These are phyloP conservation scores for Labeo catla DNA, from an alignment of 2,113 vertebrate species.

Conservation along the genomic window DNA sequence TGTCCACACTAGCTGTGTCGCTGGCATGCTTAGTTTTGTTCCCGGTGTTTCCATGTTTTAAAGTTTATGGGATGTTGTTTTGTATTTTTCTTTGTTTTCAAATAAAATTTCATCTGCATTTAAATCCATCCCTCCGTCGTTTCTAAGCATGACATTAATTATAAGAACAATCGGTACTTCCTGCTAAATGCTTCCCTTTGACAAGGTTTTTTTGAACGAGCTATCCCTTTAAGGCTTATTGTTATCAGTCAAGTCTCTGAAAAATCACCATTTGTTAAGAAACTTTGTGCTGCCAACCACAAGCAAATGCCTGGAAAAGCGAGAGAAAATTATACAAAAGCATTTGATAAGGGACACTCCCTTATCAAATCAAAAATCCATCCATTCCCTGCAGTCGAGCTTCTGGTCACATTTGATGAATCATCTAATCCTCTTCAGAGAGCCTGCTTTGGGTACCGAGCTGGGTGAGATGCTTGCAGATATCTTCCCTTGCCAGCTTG, in stretches of 20 bases:
- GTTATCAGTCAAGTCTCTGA: constrained; percentile 4
- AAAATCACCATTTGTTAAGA: constrained; percentile 3
- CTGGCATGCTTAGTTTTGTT: no score
- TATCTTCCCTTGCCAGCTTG: constrained; percentile 40
- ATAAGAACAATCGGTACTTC: not conserved
- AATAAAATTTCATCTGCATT: not conserved
- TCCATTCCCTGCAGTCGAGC: constrained; percentile 21
- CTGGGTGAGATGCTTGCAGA: constrained; percentile 32
- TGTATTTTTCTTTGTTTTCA: not conserved
- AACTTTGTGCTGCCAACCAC: not conserved
- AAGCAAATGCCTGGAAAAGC: constrained; percentile 16
- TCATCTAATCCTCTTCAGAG: constrained; percentile 44
- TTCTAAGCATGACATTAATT: not conserved
- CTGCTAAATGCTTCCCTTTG: not conserved
- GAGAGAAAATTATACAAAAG: constrained; percentile 39
- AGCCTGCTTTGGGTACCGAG: constrained; percentile 35
- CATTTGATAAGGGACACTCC: not conserved
- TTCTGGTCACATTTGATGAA: constrained; percentile 42
- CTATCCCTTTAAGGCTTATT: not conserved
- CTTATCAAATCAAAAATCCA: constrained; percentile 36
- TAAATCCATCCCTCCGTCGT: not conserved
- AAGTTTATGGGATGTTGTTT: not conserved
- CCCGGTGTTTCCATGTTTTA: not conserved
- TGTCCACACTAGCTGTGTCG: no score
- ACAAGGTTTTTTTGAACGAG: not conserved